Base-by-base conservation (phyloP, 2,888 invertebrate genomes). In the Xanthia icteritia region DNA sequence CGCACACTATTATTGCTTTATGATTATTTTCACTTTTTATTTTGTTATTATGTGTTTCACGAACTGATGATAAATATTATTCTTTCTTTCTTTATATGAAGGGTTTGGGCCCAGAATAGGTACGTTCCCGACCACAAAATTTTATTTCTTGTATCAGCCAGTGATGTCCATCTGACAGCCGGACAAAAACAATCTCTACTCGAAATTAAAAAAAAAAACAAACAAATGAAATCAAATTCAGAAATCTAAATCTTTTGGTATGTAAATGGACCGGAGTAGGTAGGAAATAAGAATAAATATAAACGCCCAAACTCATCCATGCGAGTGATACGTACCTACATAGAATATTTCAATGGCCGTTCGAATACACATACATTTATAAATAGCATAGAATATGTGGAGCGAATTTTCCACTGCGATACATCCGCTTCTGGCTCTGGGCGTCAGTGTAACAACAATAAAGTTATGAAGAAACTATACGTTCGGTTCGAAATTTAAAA, bases 331-430 rank as follows among this genome's bases (percentile, higher is more conserved):
- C 54, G 64, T 82, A 83, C 54, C 64, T 82, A 83, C 82, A 72
- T 70, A 79, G 66, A 82, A 84, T 65, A 80, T 86, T 63, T 79
- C 74, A 80, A 81, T 88, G 77, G 74, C 61, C 84, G 79, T 85
- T 83, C 72, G 72, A 58, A 81, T 75, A 71, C 73, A 72, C 65
- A 60, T 82, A 77, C 66, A 80, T 85, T 84, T 83, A 89, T 85
- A 89, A 88, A 89, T 88, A 90, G 81, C 76, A 77, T 79, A 64
- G 39, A 68, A 68, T 80, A 83, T 86, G 86, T 84, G 79, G 76
- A 86, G 83, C 77, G 83, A 84, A 89, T 90, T 89, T 90, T 89
- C 89, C 88, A 86, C 83, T 79, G 83, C 73, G 74, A 82, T 85
- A 84, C 84, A 88, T 86, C 77, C 84, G 83, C 73, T 78, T 89